Conservation (phyloP, 1,140 invertebrate species). For the Platorchestia sp. region DNA sequence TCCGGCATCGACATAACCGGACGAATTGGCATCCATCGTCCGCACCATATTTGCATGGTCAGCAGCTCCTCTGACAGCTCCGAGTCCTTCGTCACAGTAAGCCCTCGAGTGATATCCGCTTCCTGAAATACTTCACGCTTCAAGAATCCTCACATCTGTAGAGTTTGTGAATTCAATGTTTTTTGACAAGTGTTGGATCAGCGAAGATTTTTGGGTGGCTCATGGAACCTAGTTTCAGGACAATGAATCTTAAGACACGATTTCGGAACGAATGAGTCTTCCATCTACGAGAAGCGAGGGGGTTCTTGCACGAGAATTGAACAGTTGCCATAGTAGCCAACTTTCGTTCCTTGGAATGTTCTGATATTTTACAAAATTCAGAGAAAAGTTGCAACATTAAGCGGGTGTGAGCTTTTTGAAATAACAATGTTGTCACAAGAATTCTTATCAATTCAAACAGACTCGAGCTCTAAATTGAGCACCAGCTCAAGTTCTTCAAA, state of each 20-base stretch:
- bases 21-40: neutral
- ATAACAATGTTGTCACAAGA: neutral
- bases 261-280: neutral
- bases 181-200: neutral
- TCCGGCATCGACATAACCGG: neutral
- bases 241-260: neutral
- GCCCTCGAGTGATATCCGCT: neutral
- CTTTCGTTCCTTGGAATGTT: neutral
- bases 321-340: neutral
- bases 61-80: neutral
- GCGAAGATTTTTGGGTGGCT: neutral
- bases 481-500: neutral
- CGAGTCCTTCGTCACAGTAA: neutral
- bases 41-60: neutral
- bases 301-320: too few species aligned
- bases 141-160: neutral
- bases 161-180: neutral
- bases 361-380: neutral
- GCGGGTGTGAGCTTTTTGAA: neutral
- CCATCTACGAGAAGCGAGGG: neutral
- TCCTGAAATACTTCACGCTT: neutral
- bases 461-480: neutral
- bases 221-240: neutral
- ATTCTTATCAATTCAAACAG: neutral
- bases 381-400: neutral